These are phyloP conservation scores for Neodiprion fabricii DNA, from an alignment of 1,140 invertebrate genomes.

Conservation along the genomic window DNA sequence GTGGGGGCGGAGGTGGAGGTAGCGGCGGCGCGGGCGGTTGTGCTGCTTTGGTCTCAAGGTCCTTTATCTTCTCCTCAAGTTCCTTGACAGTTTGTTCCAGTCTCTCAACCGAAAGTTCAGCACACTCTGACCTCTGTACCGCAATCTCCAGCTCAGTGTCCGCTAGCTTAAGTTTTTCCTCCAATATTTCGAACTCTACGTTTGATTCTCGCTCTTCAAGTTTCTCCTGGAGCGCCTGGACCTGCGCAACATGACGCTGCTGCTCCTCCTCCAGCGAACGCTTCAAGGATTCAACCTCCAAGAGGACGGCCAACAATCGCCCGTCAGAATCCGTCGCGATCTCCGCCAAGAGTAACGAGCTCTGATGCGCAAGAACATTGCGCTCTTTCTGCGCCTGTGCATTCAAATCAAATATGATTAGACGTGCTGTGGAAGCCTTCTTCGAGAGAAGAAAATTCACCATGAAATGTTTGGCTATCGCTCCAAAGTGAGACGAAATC, in stretches of 20 bases:
- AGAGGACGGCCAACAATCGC: conserved; percentile 62
- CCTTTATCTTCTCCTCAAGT: conserved; percentile 48
- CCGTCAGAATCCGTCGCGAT: conserved; percentile 63
- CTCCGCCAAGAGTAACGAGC: conserved; percentile 69
- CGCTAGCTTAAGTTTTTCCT: conserved; percentile 73
- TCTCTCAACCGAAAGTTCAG: conserved; percentile 60
- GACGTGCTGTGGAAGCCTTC: not conserved
- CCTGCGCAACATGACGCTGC: conserved; percentile 60
- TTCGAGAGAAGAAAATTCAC: not conserved
- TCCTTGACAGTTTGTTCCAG: conserved; percentile 42
- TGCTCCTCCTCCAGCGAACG: conserved; percentile 68
- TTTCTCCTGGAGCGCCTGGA: conserved; percentile 69
- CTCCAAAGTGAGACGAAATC: too few species aligned
- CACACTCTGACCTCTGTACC: conserved; percentile 66
- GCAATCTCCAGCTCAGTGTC: conserved; percentile 71
- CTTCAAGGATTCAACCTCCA: conserved; percentile 70
- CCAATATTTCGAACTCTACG: conserved; percentile 71
- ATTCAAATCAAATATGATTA: not conserved
- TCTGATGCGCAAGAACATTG: conserved; percentile 71
- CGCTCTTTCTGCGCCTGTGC: conserved; percentile 64
- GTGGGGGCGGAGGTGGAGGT: conserved; percentile 54
- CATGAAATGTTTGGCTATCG: too few species aligned
- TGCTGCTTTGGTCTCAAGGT: conserved; percentile 51
- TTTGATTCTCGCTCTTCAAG: conserved; percentile 71
- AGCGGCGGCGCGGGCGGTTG: conserved; percentile 53